phyloP scores from a whole-genome alignment of 2,113 vertebrate genomes.

The Mesitornis unicolor region DNA sequence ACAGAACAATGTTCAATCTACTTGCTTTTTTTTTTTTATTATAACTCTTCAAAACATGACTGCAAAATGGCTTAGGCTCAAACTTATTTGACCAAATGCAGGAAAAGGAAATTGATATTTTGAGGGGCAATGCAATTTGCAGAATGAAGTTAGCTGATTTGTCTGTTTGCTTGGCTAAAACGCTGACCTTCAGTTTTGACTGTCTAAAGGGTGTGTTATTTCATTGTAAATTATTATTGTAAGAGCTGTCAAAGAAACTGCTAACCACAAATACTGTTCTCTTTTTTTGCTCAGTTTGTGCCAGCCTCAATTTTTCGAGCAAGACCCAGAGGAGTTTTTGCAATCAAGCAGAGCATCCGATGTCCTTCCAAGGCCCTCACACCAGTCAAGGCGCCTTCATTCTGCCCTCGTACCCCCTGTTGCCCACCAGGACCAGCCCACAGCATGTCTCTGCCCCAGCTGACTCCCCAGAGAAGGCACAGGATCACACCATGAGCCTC shows the following conservation, averaged over 20 bases:
- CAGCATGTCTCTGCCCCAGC: conserved; percentile 66
- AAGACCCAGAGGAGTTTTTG: conserved; percentile 71
- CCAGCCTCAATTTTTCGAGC: conserved; percentile 64
- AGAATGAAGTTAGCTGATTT: background rate
- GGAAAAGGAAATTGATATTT: background rate
- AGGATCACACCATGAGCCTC: conserved; percentile 73
- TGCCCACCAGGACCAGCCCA: conserved; percentile 75
- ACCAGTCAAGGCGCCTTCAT: conserved; percentile 74
- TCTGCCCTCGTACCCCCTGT: conserved; percentile 84
- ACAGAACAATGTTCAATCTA: background rate
- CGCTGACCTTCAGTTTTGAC: background rate
- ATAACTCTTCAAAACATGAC: background rate
- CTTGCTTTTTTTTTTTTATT: background rate
- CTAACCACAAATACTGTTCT: background rate
- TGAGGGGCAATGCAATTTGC: background rate
- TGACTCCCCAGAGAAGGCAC: conserved; percentile 63
- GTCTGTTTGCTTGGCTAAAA: background rate
- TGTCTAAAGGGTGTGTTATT: background rate
- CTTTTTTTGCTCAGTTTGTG: conserved; percentile 43
- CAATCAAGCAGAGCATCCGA: conserved; percentile 72
- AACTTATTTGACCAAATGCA: background rate
- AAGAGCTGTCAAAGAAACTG: background rate
- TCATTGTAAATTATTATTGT: background rate
- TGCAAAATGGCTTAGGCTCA: background rate
- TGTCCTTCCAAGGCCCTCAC: conserved; percentile 55